Conservation (phyloP, 2,113 vertebrate genomes). For the Mesitornis unicolor region DNA sequence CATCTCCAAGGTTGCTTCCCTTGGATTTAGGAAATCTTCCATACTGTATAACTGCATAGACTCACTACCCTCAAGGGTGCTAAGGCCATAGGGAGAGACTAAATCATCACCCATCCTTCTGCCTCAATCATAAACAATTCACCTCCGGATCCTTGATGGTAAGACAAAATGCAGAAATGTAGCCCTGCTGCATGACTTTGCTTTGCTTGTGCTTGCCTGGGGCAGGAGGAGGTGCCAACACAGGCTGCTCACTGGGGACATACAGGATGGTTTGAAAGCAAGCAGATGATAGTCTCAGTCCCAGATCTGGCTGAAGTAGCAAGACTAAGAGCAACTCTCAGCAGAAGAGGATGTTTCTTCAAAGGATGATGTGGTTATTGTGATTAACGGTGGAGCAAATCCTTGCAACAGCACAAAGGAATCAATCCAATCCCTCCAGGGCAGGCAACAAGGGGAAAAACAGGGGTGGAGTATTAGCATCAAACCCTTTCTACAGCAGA, state of each 20-base stretch:
- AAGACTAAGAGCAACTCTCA: background rate
- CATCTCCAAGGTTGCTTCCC: background rate
- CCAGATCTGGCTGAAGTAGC: background rate
- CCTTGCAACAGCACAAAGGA: background rate
- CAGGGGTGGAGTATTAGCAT: background rate
- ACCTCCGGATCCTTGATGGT: fast-evolving
- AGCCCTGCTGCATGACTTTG: background rate
- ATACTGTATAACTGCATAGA: background rate
- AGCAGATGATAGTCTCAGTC: background rate
- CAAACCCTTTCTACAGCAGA: background rate
- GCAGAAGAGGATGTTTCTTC: background rate
- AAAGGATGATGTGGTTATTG: background rate
- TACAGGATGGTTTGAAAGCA: fast-evolving
- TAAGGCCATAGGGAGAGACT: background rate
- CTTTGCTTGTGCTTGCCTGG: background rate
- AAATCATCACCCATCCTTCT: background rate
- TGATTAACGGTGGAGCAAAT: background rate
- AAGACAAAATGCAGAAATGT: background rate
- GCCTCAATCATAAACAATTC: background rate
- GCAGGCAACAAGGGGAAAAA: background rate
- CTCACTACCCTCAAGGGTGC: background rate
- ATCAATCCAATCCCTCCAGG: background rate
- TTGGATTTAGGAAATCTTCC: background rate
- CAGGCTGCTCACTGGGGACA: background rate
- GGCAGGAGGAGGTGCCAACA: background rate